These are phyloP conservation scores for Darevskia mixta DNA, from an alignment of 2,797 vertebrate species.

Conservation along the genomic window DNA sequence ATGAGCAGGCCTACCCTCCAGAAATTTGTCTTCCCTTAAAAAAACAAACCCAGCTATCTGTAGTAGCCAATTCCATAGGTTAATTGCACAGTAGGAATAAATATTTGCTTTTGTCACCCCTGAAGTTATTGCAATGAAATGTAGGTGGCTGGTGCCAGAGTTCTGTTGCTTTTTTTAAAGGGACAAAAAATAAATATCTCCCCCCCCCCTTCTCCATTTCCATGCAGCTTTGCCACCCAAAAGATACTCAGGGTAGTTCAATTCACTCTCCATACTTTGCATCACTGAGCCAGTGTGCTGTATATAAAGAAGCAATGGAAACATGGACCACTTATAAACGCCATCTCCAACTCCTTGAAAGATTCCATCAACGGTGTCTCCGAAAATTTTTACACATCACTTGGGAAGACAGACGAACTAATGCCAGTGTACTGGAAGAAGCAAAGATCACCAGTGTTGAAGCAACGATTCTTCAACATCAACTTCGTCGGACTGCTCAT, in stretches of 20 bases:
- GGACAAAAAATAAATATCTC: neutral
- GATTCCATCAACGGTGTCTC: no score
- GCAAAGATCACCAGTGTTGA: no score
- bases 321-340: no score
- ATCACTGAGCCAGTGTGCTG: no score
- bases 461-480: no score
- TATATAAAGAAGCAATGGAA: no score
- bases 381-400: no score
- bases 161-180: neutral
- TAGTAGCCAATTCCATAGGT: neutral
- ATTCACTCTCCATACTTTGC: no score
- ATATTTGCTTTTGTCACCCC: neutral
- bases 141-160: neutral
- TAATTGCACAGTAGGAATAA: neutral
- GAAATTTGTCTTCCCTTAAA: neutral
- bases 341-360: no score
- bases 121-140: neutral
- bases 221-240: neutral
- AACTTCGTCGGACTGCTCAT: no score
- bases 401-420: no score
- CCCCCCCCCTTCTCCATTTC: neutral
- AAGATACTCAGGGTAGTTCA: neutral
- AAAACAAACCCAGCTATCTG: neutral
- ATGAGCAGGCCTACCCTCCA: neutral
- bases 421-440: no score